Evolutionary conservation across 2,888 invertebrate species (phyloP).

Genomic region (Mimas tiliae): DNA sequence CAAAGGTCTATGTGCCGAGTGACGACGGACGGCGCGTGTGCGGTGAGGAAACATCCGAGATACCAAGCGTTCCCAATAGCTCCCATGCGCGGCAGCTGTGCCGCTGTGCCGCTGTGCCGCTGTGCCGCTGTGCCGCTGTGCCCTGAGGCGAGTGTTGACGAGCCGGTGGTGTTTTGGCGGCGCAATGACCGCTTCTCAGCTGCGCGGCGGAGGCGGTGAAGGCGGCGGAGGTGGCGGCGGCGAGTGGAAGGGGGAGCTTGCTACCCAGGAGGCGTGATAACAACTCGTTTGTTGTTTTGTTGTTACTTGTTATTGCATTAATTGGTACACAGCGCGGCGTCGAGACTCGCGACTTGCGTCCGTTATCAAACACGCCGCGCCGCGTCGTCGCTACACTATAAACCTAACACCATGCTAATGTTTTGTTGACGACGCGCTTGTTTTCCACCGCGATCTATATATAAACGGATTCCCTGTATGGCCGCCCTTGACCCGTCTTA

Average conservation of each 20-base stretch:
- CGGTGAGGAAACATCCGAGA: constrained; percentile 24
- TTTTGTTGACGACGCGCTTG: background rate
- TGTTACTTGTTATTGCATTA: constrained; percentile 8
- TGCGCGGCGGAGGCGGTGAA: background rate
- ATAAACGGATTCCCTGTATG: too few species aligned
- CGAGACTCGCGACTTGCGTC: background rate
- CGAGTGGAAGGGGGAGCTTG: too few species aligned
- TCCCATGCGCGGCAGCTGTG: background rate
- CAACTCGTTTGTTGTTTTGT: constrained; percentile 1
- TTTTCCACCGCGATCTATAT: background rate
- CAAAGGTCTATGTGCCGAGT: constrained; percentile 39
- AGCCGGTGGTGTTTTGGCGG: constrained; percentile 2
- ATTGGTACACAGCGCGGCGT: background rate
- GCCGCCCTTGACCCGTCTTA: too few species aligned
- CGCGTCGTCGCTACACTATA: too few species aligned
- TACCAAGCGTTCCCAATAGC: background rate
- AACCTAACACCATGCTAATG: background rate
- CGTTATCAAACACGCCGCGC: background rate
- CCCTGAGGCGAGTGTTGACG: background rate
- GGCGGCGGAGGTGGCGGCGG: background rate
- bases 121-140: too few species aligned
- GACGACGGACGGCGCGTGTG: background rate
- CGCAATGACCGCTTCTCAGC: background rate
- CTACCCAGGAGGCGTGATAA: background rate
- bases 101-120: too few species aligned